phyloP scores from a whole-genome alignment of 2,113 vertebrate genomes.

The Chloebia gouldiae region DNA sequence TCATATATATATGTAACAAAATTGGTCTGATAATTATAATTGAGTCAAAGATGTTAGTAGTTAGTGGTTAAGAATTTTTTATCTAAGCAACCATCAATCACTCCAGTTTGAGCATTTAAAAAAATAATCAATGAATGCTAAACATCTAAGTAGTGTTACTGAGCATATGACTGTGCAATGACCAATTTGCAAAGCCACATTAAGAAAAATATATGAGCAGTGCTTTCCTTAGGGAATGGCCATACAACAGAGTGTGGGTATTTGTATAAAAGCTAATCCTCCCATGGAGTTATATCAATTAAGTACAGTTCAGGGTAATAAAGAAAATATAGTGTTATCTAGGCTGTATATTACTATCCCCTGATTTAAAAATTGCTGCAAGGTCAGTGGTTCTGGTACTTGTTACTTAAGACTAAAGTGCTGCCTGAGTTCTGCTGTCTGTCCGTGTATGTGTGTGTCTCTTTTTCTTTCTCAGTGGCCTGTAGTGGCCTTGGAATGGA shows the following conservation, averaged over 20 bases:
- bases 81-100: neutral
- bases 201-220: conserved; percentile 36
- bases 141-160: conserved; percentile 5
- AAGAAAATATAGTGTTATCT: conserved; percentile 43
- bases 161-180: neutral
- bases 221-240: neutral
- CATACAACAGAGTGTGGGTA: neutral
- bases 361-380: neutral
- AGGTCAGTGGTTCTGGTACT: neutral
- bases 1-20: neutral
- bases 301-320: conserved; percentile 36
- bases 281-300: neutral
- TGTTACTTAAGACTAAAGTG: neutral
- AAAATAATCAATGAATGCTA: conserved; percentile 29
- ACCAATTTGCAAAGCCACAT: conserved; percentile 30
- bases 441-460: neutral
- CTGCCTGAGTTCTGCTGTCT: neutral
- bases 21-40: neutral
- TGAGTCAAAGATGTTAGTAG: neutral
- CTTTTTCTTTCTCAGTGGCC: conserved; percentile 48
- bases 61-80: conserved; percentile 3
- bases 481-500: neutral
- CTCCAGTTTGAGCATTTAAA: neutral
- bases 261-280: conserved; percentile 46
- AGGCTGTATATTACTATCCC: neutral